Base-by-base conservation (phyloP, 2,113 vertebrate species). In the Riparia riparia region DNA sequence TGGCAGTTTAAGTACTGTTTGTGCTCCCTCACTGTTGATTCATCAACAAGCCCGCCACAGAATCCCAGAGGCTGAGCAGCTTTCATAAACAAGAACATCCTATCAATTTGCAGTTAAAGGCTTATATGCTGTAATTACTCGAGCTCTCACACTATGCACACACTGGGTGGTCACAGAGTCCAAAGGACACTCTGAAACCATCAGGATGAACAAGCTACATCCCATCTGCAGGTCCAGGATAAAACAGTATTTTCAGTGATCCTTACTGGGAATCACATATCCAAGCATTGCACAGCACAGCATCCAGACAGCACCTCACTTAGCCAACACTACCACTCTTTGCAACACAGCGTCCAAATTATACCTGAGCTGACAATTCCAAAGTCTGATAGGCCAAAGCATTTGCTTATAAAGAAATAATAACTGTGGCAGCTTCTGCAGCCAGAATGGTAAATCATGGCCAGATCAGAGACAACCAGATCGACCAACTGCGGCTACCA, bases 21-120 rank as follows among this genome's bases (percentile, higher is more conserved):
- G 70, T 65, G 58, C 39, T 93, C 63, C 45, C 45, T 56, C 34
- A 11, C 44, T 47, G 63, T 85, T 90, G 84, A 96, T 63, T 95
- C 93, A 96, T 54, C 66, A 82, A 64, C 64, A 93, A 91, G 34
- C 42, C 63, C 90, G 71, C 24, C 63, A 89, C 41, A 82, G 54
- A 25, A 47, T 86, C 60, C 25, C 44, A 74, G 51, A 88, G n/a
- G 70, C 82, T 1, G 1, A 79, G 22, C 70, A 69, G 66, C 42
- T 82, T 91, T 85, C 9, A 17, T 72, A 72, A 94, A 82, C 82
- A 95, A 72, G 87, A 91, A 94, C 74, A 90, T 72, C 73, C 63
- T 91, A 73, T 65, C 79, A 82, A 71, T 79, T 82, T 87, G 54
- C 42, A 91, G 34, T 54, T 79, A 28, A 70, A 82, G 2, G 6